These are phyloP conservation scores for Smithornis capensis DNA, from an alignment of 2,113 vertebrate genomes.

Conservation along the genomic window DNA sequence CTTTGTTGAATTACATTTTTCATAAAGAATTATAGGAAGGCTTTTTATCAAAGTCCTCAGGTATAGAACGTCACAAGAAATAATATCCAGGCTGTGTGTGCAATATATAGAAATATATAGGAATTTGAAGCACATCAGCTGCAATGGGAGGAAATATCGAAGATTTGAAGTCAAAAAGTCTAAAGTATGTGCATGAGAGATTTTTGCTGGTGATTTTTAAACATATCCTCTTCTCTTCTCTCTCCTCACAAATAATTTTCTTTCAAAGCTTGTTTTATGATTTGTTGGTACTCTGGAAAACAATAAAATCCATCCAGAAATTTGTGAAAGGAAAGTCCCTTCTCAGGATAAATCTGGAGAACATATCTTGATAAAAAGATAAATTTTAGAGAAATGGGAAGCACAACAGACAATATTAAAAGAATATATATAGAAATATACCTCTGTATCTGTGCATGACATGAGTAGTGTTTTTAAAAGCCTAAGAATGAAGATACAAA, in stretches of 20 bases:
- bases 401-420: background rate
- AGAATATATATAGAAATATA: background rate
- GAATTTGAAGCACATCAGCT: background rate
- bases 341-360: background rate
- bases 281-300: background rate
- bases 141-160: background rate
- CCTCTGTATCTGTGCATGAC: background rate
- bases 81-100: background rate
- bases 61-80: background rate
- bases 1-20: background rate
- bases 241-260: background rate
- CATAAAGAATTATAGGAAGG: background rate
- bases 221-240: background rate
- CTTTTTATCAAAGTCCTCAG: background rate
- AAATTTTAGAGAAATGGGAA: background rate
- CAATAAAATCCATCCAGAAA: background rate
- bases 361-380: background rate
- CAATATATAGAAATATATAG: background rate
- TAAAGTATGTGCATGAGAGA: background rate
- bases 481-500: background rate
- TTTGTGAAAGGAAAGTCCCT: background rate
- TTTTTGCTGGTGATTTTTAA: background rate
- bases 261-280: background rate
- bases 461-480: background rate
- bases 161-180: background rate